Percentiles rank a stretch among this genome's conserved stretches.
phyloP scores from a whole-genome alignment of 92 coral and sea anemone genomes.

The Siderastrea radians region DNA sequence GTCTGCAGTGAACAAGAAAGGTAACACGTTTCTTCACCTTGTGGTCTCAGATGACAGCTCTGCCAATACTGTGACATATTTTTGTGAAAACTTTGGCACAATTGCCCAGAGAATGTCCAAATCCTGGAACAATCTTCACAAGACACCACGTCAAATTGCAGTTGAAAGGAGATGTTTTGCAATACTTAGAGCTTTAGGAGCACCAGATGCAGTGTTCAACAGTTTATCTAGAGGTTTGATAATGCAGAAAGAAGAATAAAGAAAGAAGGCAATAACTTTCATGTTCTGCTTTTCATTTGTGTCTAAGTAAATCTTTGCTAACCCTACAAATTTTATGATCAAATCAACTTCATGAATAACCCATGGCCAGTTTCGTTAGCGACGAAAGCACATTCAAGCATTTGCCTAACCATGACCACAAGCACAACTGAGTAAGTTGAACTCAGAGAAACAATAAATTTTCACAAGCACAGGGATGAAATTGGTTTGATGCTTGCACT shows the following conservation, averaged over 20 bases:
- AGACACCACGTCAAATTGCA: conserved; percentile 31
- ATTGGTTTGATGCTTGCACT: no score
- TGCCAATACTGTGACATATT: conserved; percentile 1
- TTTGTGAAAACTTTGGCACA: conserved; percentile 2
- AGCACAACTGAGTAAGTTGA: no score
- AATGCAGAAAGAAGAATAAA: conserved; percentile 3
- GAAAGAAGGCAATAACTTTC: no score
- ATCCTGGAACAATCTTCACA: conserved; percentile 7
- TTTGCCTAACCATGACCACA: no score
- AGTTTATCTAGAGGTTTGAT: conserved; percentile 17
- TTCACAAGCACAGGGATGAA: no score
- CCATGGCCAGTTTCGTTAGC: no score
- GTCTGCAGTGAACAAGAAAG: conserved; percentile 11
- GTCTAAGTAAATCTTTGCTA: background rate
- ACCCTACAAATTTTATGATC: no score
- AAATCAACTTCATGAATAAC: no score
- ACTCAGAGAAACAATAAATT: no score
- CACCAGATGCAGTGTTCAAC: conserved; percentile 27
- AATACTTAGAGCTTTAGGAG: conserved; percentile 19
- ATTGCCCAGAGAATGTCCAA: conserved; percentile 10
- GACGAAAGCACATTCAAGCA: no score
- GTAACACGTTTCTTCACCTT: conserved; percentile 11
- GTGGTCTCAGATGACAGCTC: conserved; percentile 10
- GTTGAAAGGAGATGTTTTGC: conserved; percentile 18
- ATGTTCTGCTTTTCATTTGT: background rate